Conservation (phyloP, 2,888 invertebrate genomes). For the Lasioglossum figueresi region DNA sequence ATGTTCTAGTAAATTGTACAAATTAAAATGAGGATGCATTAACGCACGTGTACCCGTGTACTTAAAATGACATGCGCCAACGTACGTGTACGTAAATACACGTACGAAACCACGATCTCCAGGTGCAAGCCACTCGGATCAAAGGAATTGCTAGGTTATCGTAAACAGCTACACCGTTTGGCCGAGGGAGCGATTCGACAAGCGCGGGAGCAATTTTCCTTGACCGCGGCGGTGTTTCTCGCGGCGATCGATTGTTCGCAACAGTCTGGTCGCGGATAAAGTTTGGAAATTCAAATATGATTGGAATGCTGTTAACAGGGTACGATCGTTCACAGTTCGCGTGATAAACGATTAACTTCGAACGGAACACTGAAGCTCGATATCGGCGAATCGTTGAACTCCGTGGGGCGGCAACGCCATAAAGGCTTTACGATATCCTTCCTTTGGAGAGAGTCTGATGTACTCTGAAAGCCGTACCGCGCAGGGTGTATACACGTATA, state of each 20-base stretch:
- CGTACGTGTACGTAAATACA: no score
- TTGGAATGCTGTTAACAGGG: slow-evolving; percentile 24
- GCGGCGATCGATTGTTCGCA: slow-evolving; percentile 1
- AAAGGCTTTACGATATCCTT: slow-evolving; percentile 72
- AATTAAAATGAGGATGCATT: no score
- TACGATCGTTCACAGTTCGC: slow-evolving; percentile 73
- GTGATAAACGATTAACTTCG: slow-evolving; percentile 74
- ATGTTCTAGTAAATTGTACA: no score
- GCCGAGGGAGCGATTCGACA: not conserved
- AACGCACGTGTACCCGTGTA: no score
- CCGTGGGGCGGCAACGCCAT: slow-evolving; percentile 26
- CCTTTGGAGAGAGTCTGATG: slow-evolving; percentile 36
- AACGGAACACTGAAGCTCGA: slow-evolving; percentile 52
- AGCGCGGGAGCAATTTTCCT: not conserved
- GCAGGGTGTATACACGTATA: not conserved
- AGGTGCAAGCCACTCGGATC: not conserved
- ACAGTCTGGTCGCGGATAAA: not conserved
- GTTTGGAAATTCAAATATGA: slow-evolving; percentile 27
- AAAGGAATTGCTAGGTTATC: not conserved
- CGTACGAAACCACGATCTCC: no score
- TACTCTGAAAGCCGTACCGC: slow-evolving; percentile 6
- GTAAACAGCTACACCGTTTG: not conserved
- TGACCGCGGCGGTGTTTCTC: not conserved
- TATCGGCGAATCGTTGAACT: slow-evolving; percentile 71
- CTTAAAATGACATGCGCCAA: no score